Evolutionary conservation across 1,140 invertebrate genomes (phyloP), one percentile per base, ranked within the genome.

Genomic region (Paraescarpia echinospica): DNA sequence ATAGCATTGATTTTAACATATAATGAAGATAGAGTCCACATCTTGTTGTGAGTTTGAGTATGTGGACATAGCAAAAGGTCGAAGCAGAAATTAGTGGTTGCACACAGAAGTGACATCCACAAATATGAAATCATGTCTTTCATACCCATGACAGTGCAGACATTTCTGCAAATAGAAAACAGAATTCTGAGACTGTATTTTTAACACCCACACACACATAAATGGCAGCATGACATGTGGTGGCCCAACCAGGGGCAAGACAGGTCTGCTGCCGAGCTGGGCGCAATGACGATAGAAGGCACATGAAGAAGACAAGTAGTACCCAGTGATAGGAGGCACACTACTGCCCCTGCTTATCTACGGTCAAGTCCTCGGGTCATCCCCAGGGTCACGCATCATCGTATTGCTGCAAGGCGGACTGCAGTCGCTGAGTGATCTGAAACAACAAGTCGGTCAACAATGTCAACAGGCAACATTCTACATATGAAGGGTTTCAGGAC

Each of bases 321-420:
- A 77, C 12, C 14, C 59, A 77, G 59, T 77, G 59, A 77, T 2
- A 77, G 41, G 59, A 77, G 59, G 22, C 8, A 4, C 59, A 77
- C 59, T 77, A 18, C 18, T 77, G 59, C 22, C 59, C 59, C 22
- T 77, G 59, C 59, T 77, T 27, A 18, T 77, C 59, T 77, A 77
- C 2, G 41, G 41, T 41, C 41, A 41, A 4, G 41, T 12, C 41
- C 12, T 41, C 12, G 41, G 41, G 41, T 41, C 41, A 41, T 41
- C 22, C 59, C 59, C 27, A 2, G 59, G 59, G 89, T 35, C 35
- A 90, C 89, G 89, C 89, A 14, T 34, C 48, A 92, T 94, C 27
- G 90, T 94, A 94, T 34, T 91, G 89, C 14, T 51, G n/a, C 91
- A 95, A 93, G 4, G 95, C 92, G 35, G 93, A 92, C 93, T 94